Evolutionary conservation across 2,888 invertebrate species (phyloP).

Genomic region (Leptura quadrifasciata): DNA sequence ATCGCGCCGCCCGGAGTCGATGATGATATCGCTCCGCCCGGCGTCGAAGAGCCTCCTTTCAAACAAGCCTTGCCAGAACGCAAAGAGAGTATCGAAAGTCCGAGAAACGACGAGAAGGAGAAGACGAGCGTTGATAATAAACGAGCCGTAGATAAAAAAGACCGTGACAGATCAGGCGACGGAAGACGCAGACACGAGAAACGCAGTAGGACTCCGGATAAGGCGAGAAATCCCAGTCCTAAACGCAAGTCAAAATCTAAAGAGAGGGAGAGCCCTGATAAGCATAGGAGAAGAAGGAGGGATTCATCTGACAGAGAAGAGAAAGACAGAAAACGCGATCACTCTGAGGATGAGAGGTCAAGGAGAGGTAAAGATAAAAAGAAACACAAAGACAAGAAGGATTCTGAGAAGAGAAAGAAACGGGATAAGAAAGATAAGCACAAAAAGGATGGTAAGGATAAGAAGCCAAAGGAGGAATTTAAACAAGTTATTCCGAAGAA

Average conservation of each 20-base stretch:
- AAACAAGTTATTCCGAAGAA: constrained; percentile 64
- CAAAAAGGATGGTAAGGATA: constrained; percentile 68
- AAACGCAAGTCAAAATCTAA: constrained; percentile 72
- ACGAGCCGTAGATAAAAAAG: constrained; percentile 44
- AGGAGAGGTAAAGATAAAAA: constrained; percentile 75
- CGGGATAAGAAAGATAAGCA: constrained; percentile 73
- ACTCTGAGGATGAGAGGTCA: constrained; percentile 70
- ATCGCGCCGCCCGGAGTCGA: constrained; percentile 66
- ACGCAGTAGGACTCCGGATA: constrained; percentile 60
- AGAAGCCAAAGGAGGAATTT: constrained; percentile 67
- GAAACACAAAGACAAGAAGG: constrained; percentile 76
- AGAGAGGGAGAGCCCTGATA: constrained; percentile 68
- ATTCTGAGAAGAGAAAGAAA: constrained; percentile 72
- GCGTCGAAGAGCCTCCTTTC: constrained; percentile 80
- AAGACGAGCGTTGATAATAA: constrained; percentile 45
- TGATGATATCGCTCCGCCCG: constrained; percentile 79
- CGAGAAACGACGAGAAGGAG: constrained; percentile 53
- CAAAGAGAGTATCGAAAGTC: constrained; percentile 44
- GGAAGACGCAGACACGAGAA: constrained; percentile 55
- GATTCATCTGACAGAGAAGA: constrained; percentile 64
- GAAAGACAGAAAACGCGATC: constrained; percentile 64
- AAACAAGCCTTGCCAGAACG: constrained; percentile 72
- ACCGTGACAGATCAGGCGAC: constrained; percentile 47
- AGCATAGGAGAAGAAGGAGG: constrained; percentile 68
- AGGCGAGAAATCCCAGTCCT: constrained; percentile 65